phyloP scores from a whole-genome alignment of 2,888 invertebrate genomes.

The Papilio protenor region DNA sequence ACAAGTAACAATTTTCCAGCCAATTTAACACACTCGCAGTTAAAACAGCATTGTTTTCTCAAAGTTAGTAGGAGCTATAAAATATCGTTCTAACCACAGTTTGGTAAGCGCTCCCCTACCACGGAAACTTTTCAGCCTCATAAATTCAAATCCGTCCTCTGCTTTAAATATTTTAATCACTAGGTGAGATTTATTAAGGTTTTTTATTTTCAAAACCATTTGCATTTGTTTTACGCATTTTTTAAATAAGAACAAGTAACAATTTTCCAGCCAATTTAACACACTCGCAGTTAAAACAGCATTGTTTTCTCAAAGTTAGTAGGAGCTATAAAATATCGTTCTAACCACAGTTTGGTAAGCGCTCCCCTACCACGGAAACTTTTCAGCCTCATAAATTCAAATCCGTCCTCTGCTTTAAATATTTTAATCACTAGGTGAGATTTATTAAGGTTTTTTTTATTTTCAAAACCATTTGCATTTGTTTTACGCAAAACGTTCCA shows the following conservation, averaged over 20 bases:
- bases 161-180: no score
- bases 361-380: background rate
- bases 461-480: background rate
- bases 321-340: slow-evolving; percentile 31
- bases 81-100: slow-evolving; percentile 23
- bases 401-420: background rate
- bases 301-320: slow-evolving; percentile 26
- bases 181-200: background rate
- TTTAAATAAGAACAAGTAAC: background rate
- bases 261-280: slow-evolving; percentile 17
- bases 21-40: slow-evolving; percentile 12
- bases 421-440: no score
- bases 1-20: slow-evolving; percentile 2
- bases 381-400: slow-evolving; percentile 30
- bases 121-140: slow-evolving; percentile 16
- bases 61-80: slow-evolving; percentile 27
- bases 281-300: background rate
- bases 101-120: slow-evolving; percentile 5
- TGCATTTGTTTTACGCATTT: background rate
- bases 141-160: slow-evolving; percentile 25
- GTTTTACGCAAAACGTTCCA: background rate
- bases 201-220: background rate
- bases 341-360: slow-evolving; percentile 12
- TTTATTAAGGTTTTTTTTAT: background rate
- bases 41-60: slow-evolving; percentile 19